A percentile compares a stretch with the other conserved stretches of the same genome.
Evolutionary conservation across 1,140 invertebrate genomes (phyloP).

Genomic region (Tetraneura akinire): DNA sequence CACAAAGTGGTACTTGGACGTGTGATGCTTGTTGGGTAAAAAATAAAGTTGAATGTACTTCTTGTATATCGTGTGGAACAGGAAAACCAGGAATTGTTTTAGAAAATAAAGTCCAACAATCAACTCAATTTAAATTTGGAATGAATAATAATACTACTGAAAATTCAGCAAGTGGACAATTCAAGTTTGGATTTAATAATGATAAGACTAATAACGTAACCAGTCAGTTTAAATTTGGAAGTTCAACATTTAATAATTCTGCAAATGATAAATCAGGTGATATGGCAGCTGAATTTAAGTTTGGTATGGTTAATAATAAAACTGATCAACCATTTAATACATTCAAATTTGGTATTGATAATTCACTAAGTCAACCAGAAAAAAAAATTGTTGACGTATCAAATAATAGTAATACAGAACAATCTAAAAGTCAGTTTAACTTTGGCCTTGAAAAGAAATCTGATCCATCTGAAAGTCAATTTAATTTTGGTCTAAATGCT

Average conservation of each 20-base stretch:
- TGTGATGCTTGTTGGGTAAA: constrained; percentile 66
- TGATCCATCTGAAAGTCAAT: constrained; percentile 17
- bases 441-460: not conserved
- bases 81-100: constrained; percentile 59
- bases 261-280: not conserved
- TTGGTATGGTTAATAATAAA: not conserved
- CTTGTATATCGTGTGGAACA: constrained; percentile 64
- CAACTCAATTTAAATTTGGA: constrained; percentile 57
- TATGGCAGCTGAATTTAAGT: not conserved
- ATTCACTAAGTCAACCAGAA: not conserved
- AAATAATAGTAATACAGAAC: not conserved
- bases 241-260: not conserved
- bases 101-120: constrained; percentile 54
- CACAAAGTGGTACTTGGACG: constrained; percentile 63
- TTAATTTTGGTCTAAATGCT: not conserved
- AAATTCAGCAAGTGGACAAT: not conserved
- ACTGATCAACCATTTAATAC: not conserved
- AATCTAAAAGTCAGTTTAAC: not conserved
- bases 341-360: constrained; percentile 17
- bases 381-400: not conserved
- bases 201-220: constrained; percentile 14
- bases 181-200: constrained; percentile 39
- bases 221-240: constrained; percentile 26
- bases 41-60: constrained; percentile 62
- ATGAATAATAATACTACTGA: constrained; percentile 52